Evolutionary conservation across 2,113 vertebrate genomes (phyloP), one percentile per base, ranked within the genome.

Genomic region (Pontoporia blainvillei): DNA sequence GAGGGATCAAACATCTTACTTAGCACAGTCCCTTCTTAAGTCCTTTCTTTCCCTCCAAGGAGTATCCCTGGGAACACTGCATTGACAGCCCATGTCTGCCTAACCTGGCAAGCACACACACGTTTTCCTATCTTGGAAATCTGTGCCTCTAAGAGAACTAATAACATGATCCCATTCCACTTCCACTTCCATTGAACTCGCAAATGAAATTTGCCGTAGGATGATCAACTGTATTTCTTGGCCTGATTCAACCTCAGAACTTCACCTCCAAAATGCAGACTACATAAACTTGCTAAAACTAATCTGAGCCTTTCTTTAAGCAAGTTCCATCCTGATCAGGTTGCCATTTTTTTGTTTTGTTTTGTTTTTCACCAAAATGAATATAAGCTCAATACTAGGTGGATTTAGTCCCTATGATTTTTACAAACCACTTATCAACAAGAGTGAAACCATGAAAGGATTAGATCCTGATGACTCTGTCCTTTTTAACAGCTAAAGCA

Each of bases 181-280:
- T 96, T 86, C 84, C 69, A 96, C 97, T 94, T 96, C 78, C 91
- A 79, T 76, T 97, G 95, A 97, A 97, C 81, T 97, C 97, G 69
- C 94, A 96, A 96, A 96, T 94, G 64, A 96, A 97, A 97, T 96
- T 61, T 97, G 91, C 91, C 93, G 86, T 89, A 94, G 89, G 84
- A 94, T 41, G 69, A 94, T 96, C 91, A 95, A 94, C 96, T 97
- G 95, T 96, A 90, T 97, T 96, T 96, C 91, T 97, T 97, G 91
- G 96, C 94, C 93, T 95, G 91, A 93, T 87, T 91, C 72, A 95
- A 89, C 81, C 54, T 93, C 73, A 91, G 86, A 96, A 90, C 36
- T 91, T 93, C 90, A 93, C 29, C 52, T 93, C 91, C 76, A 90
- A 96, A 96, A 86, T n/a, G 86, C 86, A 96, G 92, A 97, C 83